Evolutionary conservation across 1,140 invertebrate species (phyloP).

Genomic region (Drosophila ercepeae): DNA sequence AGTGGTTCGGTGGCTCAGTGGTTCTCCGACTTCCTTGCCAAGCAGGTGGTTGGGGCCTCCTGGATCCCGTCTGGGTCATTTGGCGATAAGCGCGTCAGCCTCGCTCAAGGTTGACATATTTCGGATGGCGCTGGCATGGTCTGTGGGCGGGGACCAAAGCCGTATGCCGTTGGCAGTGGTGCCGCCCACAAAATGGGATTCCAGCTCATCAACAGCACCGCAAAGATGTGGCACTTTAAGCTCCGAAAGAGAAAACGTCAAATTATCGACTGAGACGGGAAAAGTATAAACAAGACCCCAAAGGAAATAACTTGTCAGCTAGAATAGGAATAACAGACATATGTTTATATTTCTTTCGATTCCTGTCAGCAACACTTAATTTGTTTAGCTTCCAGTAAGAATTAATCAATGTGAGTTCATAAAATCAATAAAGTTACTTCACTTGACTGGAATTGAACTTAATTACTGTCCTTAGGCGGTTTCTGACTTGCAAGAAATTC

Average conservation of each 20-base stretch:
- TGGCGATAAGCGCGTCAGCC: slow-evolving; percentile 52
- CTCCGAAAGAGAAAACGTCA: slow-evolving; percentile 24
- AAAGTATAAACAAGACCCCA: slow-evolving; percentile 34
- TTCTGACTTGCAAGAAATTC: not conserved
- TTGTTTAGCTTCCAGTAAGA: not conserved
- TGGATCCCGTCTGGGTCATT: slow-evolving; percentile 44
- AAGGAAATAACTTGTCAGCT: slow-evolving; percentile 61
- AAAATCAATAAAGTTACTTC: not conserved
- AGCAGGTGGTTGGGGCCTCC: slow-evolving; percentile 17
- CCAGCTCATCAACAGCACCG: slow-evolving; percentile 54
- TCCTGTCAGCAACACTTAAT: not conserved
- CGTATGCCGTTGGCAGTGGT: slow-evolving; percentile 4
- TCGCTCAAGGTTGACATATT: slow-evolving; percentile 49
- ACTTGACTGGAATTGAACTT: not conserved
- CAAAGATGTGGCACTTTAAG: slow-evolving; percentile 50
- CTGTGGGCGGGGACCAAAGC: slow-evolving; percentile 1
- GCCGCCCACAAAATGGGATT: slow-evolving; percentile 36
- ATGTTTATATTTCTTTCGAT: not conserved
- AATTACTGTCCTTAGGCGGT: not conserved
- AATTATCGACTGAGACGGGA: slow-evolving; percentile 40
- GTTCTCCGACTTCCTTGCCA: not conserved
- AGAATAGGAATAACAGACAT: slow-evolving; percentile 8
- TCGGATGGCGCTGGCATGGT: slow-evolving; percentile 6
- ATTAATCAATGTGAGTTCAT: not conserved
- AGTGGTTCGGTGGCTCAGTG: slow-evolving; percentile 16